phyloP scores from a whole-genome alignment of 2,113 vertebrate genomes.

The Thamnaconus septentrionalis region DNA sequence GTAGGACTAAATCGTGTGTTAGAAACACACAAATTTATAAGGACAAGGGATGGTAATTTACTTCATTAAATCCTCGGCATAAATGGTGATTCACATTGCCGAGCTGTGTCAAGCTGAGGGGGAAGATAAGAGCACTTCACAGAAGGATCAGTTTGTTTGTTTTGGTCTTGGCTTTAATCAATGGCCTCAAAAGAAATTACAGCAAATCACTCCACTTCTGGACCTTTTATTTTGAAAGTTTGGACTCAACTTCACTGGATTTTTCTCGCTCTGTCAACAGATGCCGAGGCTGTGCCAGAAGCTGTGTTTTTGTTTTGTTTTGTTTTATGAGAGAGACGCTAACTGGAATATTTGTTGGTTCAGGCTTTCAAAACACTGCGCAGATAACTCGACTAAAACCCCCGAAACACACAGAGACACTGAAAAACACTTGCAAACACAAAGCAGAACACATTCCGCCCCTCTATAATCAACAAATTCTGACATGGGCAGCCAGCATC shows the following conservation, averaged over 20 bases:
- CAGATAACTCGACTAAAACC: constrained; percentile 6
- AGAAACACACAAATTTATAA: too few relatives aligned
- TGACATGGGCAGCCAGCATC: constrained; percentile 22
- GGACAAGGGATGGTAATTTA: too few relatives aligned
- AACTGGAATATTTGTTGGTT: constrained; percentile 4
- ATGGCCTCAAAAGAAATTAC: too few relatives aligned
- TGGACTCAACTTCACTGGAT: not conserved
- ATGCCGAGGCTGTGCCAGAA: not conserved
- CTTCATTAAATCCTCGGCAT: too few relatives aligned
- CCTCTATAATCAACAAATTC: constrained; percentile 27
- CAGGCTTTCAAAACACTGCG: constrained; percentile 8
- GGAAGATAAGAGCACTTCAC: too few relatives aligned
- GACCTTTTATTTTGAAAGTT: too few relatives aligned
- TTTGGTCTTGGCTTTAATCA: too few relatives aligned
- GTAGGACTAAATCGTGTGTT: too few relatives aligned
- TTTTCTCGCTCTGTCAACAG: not conserved
- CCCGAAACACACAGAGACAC: not conserved
- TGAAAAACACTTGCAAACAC: constrained; percentile 8
- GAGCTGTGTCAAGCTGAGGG: too few relatives aligned
- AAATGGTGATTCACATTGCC: too few relatives aligned
- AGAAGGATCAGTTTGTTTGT: too few relatives aligned
- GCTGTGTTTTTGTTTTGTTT: not conserved
- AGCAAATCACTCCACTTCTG: too few relatives aligned
- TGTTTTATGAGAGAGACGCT: not conserved
- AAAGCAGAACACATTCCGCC: not conserved